Evolutionary conservation across 2,113 vertebrate genomes (phyloP).

Genomic region (Sebastes fasciatus): DNA sequence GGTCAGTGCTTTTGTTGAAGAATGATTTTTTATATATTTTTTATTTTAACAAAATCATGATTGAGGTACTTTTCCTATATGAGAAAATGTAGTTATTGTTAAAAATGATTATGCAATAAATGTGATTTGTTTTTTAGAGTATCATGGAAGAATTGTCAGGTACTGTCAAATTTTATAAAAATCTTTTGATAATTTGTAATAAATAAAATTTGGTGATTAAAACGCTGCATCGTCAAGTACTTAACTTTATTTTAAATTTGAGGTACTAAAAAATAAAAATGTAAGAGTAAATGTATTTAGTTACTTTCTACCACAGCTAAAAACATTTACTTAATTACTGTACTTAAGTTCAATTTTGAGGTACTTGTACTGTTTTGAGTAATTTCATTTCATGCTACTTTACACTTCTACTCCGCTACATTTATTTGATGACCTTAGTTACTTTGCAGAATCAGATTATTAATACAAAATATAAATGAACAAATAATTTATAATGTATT

Average conservation of each 20-base stretch:
- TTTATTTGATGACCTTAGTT: too few relatives aligned
- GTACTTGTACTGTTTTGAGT: too few relatives aligned
- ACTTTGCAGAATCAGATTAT: too few relatives aligned
- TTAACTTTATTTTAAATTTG: not conserved
- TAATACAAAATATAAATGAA: too few relatives aligned
- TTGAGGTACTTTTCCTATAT: not conserved
- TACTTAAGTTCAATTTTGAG: too few relatives aligned
- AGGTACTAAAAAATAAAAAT: not conserved
- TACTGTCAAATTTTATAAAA: not conserved
- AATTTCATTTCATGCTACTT: too few relatives aligned
- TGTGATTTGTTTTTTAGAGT: not conserved
- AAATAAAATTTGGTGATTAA: slow-evolving; percentile 12
- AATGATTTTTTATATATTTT: not conserved
- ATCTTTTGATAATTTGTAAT: slow-evolving; percentile 8
- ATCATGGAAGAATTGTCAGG: not conserved
- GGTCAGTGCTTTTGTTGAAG: not conserved
- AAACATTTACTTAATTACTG: too few relatives aligned
- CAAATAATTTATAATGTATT: too few relatives aligned
- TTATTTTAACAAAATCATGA: not conserved
- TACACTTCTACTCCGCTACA: too few relatives aligned
- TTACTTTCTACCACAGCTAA: too few relatives aligned
- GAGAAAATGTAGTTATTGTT: not conserved
- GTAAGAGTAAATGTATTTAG: too few relatives aligned
- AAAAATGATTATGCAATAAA: not conserved
- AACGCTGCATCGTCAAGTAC: not conserved